Evolutionary conservation across 2,113 vertebrate species (phyloP).

Genomic region (Montifringilla adamsi): DNA sequence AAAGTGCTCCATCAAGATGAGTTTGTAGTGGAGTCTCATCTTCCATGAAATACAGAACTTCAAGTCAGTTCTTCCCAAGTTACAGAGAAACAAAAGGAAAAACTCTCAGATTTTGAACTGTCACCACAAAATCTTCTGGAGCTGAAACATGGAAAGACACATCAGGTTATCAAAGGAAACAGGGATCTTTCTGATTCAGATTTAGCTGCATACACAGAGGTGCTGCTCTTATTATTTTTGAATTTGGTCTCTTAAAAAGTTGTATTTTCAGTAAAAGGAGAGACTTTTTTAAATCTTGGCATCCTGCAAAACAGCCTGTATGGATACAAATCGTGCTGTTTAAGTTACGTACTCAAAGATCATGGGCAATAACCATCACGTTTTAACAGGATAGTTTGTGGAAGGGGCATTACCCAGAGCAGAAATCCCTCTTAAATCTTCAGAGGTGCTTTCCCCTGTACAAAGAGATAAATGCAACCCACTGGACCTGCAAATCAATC

Average conservation of each 20-base stretch:
- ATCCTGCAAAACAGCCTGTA: background rate
- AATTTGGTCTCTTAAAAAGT: background rate
- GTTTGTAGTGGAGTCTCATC: background rate
- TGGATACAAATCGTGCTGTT: background rate
- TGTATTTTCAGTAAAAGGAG: background rate
- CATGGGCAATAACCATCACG: background rate
- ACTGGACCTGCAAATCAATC: conserved; percentile 17
- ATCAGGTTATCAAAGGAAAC: background rate
- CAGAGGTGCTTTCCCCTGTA: background rate
- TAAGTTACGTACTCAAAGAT: background rate
- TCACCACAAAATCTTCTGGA: background rate
- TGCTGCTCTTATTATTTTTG: background rate
- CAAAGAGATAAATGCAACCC: background rate
- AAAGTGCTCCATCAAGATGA: background rate
- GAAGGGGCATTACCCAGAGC: background rate
- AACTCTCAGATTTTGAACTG: background rate
- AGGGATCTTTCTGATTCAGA: background rate
- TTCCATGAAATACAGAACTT: background rate
- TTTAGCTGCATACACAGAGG: background rate
- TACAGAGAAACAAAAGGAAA: background rate
- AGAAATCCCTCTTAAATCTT: conserved; percentile 19
- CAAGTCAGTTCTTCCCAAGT: background rate
- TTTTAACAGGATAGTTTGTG: background rate
- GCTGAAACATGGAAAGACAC: background rate
- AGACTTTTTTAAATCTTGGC: background rate